These are phyloP conservation scores for Picathartes gymnocephalus DNA, from an alignment of 2,113 vertebrate species.

Conservation along the genomic window DNA sequence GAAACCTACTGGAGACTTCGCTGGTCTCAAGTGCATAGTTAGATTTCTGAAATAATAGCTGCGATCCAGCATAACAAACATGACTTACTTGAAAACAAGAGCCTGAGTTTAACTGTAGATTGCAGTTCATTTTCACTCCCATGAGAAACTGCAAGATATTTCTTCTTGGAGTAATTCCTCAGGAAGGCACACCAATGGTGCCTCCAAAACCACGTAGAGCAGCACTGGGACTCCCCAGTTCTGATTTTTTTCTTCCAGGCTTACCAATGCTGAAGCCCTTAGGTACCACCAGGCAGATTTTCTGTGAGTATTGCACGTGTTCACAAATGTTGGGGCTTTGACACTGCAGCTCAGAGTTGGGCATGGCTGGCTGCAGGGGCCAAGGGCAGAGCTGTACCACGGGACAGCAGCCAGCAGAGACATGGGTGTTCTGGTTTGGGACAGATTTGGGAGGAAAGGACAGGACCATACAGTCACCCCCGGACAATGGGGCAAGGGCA, in stretches of 20 bases:
- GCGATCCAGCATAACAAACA: conserved; percentile 50
- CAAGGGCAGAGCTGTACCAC: neutral
- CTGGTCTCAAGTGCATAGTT: conserved; percentile 47
- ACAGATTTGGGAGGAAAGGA: no score
- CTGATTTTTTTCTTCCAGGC: neutral
- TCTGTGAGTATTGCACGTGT: neutral
- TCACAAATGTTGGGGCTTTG: neutral
- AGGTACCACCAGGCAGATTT: neutral
- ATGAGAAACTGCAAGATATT: conserved; percentile 21
- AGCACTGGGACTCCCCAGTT: neutral
- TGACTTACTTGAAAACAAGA: conserved; percentile 53
- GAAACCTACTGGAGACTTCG: conserved; percentile 42
- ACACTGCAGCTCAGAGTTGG: rapidly evolving
- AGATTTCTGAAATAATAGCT: conserved; percentile 56
- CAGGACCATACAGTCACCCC: no score
- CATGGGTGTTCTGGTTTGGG: neutral
- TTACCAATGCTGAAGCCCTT: neutral
- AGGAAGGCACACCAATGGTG: neutral
- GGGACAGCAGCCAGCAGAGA: neutral
- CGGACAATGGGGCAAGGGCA: neutral
- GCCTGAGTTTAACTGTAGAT: neutral
- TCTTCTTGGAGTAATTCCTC: neutral
- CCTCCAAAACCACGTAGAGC: neutral
- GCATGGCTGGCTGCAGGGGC: neutral
- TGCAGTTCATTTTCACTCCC: conserved; percentile 13